Conservation (phyloP, 2,888 invertebrate species). For the Tupiocoris notatus region DNA sequence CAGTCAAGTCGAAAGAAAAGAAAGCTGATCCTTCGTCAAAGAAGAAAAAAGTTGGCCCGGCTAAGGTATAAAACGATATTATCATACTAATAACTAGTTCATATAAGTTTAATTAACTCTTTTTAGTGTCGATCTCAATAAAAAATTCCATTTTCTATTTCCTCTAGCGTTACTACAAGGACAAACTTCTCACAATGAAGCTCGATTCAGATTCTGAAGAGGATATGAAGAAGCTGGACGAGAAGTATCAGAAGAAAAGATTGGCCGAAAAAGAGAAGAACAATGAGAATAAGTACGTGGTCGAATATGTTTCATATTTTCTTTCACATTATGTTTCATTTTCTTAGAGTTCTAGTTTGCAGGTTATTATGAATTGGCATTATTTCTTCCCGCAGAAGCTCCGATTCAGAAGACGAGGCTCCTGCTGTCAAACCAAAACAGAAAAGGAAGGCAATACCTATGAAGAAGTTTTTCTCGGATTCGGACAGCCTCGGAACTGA, state of each 20-base stretch:
- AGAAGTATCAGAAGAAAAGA: constrained; percentile 10
- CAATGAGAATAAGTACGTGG: constrained; percentile 5
- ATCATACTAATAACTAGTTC: too few relatives aligned
- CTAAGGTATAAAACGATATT: too few relatives aligned
- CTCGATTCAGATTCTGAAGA: constrained; percentile 26
- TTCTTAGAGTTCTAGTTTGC: too few relatives aligned
- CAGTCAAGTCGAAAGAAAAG: too few relatives aligned
- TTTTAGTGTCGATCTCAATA: too few relatives aligned
- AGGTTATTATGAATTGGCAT: too few relatives aligned
- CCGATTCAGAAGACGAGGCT: background rate
- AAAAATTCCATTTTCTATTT: background rate
- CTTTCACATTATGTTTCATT: background rate
- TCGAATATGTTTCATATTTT: background rate
- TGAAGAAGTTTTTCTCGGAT: constrained; percentile 27
- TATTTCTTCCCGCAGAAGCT: background rate
- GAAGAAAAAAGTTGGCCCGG: too few relatives aligned
- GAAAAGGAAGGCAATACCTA: background rate
- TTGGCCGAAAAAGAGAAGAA: background rate
- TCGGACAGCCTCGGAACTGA: constrained; percentile 8
- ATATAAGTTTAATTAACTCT: too few relatives aligned
- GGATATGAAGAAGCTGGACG: constrained; percentile 2
- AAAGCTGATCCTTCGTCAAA: too few relatives aligned
- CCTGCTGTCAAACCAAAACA: background rate
- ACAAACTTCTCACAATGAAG: constrained; percentile 23
- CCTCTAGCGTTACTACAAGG: background rate